phyloP scores from a whole-genome alignment of 2,113 vertebrate species.

The Oncorhynchus keta region DNA sequence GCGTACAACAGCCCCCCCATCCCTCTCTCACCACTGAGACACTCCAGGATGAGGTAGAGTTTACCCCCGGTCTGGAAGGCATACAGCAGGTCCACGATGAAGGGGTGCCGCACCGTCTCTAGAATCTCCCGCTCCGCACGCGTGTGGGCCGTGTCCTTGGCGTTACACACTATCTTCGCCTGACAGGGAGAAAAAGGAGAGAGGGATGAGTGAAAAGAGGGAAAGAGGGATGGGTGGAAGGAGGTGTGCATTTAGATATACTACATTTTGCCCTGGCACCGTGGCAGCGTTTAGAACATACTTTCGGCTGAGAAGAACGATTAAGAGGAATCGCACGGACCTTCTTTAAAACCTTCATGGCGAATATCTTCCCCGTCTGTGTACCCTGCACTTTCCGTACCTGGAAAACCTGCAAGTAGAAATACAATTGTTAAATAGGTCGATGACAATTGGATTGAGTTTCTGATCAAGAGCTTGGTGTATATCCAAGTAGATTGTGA shows the following conservation, averaged over 20 bases:
- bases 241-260: not conserved
- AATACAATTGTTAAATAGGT: not conserved
- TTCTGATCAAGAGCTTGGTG: not conserved
- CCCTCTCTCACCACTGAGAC: constrained; percentile 81
- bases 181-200: constrained; percentile 34
- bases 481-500: not conserved
- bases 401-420: constrained; percentile 82
- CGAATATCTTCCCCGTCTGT: constrained; percentile 86
- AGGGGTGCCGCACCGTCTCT: constrained; percentile 89
- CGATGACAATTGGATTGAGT: not conserved
- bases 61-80: constrained; percentile 94
- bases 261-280: not conserved
- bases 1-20: not conserved
- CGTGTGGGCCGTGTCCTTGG: constrained; percentile 90
- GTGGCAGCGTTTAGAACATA: too few relatives aligned
- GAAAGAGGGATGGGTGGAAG: too few relatives aligned
- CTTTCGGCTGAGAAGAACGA: not conserved
- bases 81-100: constrained; percentile 92
- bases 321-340: constrained; percentile 52
- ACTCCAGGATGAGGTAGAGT: constrained; percentile 95
- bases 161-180: constrained; percentile 90
- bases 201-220: not conserved
- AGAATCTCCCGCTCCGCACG: constrained; percentile 89
- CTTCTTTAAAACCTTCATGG: constrained; percentile 93
- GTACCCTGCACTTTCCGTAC: constrained; percentile 89